Percentiles rank a stretch among this genome's conserved stretches.
Evolutionary conservation across 2,888 invertebrate genomes (phyloP).

Genomic region (Phragmatobia fuliginosa): DNA sequence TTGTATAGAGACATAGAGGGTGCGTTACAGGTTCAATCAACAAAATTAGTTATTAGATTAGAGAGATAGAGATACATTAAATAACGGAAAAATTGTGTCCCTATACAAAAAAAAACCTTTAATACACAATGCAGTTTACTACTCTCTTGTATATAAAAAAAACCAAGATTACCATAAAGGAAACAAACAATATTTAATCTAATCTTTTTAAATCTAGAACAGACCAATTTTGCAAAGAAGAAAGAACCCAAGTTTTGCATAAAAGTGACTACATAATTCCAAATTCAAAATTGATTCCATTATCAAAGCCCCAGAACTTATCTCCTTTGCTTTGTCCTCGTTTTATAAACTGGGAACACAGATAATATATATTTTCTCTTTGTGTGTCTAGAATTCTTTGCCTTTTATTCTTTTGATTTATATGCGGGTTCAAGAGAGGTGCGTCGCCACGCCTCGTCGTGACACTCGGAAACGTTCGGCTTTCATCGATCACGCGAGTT

Average conservation of each 20-base stretch:
- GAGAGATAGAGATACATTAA: no score
- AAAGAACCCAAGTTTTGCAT: neutral
- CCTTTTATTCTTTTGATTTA: slow-evolving; percentile 9
- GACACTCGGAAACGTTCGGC: slow-evolving; percentile 15
- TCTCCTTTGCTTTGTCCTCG: slow-evolving; percentile 4
- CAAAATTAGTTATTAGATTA: neutral
- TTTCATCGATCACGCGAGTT: slow-evolving; percentile 16
- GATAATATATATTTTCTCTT: slow-evolving; percentile 1
- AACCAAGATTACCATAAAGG: neutral
- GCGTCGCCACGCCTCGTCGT: neutral
- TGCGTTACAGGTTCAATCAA: no score
- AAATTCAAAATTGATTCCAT: neutral
- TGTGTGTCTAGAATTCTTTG: neutral
- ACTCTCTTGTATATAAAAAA: neutral
- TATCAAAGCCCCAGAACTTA: neutral
- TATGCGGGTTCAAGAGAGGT: slow-evolving; percentile 12
- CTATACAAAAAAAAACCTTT: neutral
- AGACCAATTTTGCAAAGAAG: neutral
- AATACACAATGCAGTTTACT: neutral
- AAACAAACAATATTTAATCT: neutral
- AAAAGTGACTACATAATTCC: neutral
- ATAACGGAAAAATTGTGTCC: neutral
- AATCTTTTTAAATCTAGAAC: neutral
- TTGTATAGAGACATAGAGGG: no score
- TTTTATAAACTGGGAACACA: neutral